Percentiles rank a stretch among this genome's conserved stretches.
Evolutionary conservation across 2,113 vertebrate genomes (phyloP).

Genomic region (Benitochromis conjunctus): DNA sequence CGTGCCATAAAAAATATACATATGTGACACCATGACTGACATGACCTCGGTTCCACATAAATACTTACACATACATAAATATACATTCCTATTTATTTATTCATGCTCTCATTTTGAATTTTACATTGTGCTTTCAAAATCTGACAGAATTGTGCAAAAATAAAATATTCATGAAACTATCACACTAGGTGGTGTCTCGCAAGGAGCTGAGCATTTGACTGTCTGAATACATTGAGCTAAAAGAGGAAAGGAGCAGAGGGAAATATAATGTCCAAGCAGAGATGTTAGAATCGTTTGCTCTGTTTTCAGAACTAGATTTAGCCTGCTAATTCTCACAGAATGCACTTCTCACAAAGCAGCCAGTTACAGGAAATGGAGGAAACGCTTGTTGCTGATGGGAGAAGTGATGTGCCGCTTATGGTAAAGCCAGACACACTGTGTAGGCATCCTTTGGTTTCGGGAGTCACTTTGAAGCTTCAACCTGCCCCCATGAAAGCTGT

Average conservation of each 20-base stretch:
- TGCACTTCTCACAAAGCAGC: too few species aligned
- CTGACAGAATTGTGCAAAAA: background rate
- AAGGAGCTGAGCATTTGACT: background rate
- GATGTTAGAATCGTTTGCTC: too few species aligned
- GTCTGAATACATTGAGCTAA: too few species aligned
- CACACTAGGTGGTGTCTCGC: background rate
- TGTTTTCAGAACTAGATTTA: too few species aligned
- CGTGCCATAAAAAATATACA: background rate
- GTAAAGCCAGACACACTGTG: too few species aligned
- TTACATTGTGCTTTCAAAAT: background rate
- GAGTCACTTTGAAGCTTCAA: background rate
- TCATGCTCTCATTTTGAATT: background rate
- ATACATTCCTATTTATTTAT: background rate
- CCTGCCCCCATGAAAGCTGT: background rate
- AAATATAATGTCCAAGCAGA: too few species aligned
- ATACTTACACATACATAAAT: background rate
- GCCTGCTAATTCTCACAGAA: too few species aligned
- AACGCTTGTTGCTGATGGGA: background rate
- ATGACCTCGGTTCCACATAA: background rate
- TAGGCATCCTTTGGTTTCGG: background rate
- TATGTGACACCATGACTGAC: background rate
- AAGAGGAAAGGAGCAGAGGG: too few species aligned
- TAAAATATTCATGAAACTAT: background rate
- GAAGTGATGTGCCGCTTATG: rapidly evolving
- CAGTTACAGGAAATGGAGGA: background rate